Evolutionary conservation across 2,797 vertebrate genomes (phyloP).

Genomic region (Crenichthys baileyi): DNA sequence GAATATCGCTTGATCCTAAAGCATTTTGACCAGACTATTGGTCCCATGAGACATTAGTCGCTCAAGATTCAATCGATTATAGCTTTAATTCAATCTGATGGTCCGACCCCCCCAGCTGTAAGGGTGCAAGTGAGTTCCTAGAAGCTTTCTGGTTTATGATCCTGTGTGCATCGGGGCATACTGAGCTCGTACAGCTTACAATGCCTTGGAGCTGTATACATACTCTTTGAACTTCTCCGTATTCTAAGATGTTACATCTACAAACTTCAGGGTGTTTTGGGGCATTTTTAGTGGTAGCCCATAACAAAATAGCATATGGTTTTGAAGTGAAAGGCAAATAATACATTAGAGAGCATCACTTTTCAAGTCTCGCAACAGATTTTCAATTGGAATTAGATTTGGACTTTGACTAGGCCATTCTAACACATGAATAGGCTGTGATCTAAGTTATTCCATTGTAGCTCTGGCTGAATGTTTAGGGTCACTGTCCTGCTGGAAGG

Average conservation of each 20-base stretch:
- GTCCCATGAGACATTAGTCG: slow-evolving; percentile 68
- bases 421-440: too few relatives aligned
- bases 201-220: not conserved
- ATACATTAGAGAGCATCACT: too few relatives aligned
- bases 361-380: too few relatives aligned
- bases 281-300: too few relatives aligned
- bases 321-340: too few relatives aligned
- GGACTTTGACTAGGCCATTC: too few relatives aligned
- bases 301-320: too few relatives aligned
- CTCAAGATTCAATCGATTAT: slow-evolving; percentile 74
- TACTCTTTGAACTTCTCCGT: not conserved
- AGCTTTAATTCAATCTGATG: slow-evolving; percentile 68
- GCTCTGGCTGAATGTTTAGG: too few relatives aligned
- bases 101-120: slow-evolving; percentile 49
- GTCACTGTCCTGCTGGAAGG: too few relatives aligned
- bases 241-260: not conserved
- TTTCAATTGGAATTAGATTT: too few relatives aligned
- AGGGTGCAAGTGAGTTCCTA: slow-evolving; percentile 68
- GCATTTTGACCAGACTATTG: slow-evolving; percentile 66
- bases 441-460: too few relatives aligned
- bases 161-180: slow-evolving; percentile 41
- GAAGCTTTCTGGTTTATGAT: slow-evolving; percentile 42
- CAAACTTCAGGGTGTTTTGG: too few relatives aligned
- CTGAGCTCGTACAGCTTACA: not conserved
- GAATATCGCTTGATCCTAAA: slow-evolving; percentile 53